These are phyloP conservation scores for Psix sp. DNA, from an alignment of 1,140 invertebrate species.

Conservation along the genomic window DNA sequence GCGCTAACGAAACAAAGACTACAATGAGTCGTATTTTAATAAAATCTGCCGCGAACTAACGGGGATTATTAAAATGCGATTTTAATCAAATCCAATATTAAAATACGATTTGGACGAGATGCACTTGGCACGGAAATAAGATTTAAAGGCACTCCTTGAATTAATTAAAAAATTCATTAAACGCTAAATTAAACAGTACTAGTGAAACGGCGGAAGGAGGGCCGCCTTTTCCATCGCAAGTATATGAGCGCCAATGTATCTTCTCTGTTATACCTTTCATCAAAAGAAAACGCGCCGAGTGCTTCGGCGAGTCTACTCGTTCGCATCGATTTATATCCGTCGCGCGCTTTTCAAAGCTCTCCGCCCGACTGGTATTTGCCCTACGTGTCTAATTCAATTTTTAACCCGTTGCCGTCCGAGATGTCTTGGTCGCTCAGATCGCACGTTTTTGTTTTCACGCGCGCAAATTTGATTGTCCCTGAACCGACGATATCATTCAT, in stretches of 20 bases:
- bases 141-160: conserved; percentile 29
- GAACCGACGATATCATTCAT: too few species aligned
- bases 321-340: conserved; percentile 24
- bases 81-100: conserved; percentile 56
- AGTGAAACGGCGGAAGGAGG: conserved; percentile 9
- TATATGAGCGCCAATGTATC: conserved; percentile 18
- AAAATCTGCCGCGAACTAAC: conserved; percentile 27
- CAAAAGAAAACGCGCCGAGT: conserved; percentile 12
- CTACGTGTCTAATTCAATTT: conserved; percentile 36
- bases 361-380: conserved; percentile 32
- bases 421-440: conserved; percentile 34
- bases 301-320: conserved; percentile 39
- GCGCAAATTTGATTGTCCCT: too few species aligned
- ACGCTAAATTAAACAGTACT: conserved; percentile 47
- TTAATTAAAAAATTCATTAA: conserved; percentile 47
- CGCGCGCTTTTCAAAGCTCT: conserved; percentile 9
- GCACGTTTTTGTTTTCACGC: conserved; percentile 50
- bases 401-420: conserved; percentile 13
- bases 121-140: conserved; percentile 37
- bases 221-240: conserved; percentile 19
- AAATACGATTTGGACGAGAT: conserved; percentile 50
- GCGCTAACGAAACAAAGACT: conserved; percentile 26
- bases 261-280: conserved; percentile 17
- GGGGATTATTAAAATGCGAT: conserved; percentile 45
- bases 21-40: conserved; percentile 52